Evolutionary conservation across 2,797 vertebrate species (phyloP).

Genomic region (Manis pentadactyla): DNA sequence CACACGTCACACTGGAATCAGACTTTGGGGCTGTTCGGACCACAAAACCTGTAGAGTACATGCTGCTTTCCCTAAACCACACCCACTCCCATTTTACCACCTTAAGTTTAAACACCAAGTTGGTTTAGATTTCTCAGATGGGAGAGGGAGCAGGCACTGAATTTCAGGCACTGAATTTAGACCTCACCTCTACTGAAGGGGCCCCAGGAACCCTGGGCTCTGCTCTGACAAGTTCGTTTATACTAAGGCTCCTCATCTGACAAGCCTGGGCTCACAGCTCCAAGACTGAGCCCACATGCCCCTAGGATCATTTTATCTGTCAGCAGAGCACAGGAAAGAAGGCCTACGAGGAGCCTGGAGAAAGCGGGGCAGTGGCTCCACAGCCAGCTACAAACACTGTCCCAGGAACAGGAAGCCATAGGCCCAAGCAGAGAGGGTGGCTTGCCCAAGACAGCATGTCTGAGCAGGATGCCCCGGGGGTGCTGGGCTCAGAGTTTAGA

Average conservation of each 20-base stretch:
- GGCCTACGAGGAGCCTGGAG: background rate
- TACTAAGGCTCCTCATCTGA: background rate
- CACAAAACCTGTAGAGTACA: background rate
- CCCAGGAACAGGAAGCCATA: background rate
- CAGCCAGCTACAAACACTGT: background rate
- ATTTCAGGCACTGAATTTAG: too few species aligned
- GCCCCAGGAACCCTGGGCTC: background rate
- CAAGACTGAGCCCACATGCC: background rate
- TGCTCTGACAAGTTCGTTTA: background rate
- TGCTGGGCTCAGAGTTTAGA: background rate
- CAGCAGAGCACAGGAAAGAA: background rate
- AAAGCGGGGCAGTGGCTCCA: background rate
- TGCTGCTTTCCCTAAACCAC: background rate
- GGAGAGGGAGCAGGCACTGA: background rate
- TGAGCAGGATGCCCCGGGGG: background rate
- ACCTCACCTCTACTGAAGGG: background rate
- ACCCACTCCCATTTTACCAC: background rate
- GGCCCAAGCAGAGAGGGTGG: background rate
- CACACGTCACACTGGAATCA: background rate
- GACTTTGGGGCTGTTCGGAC: background rate
- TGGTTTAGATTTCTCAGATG: background rate
- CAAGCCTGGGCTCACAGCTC: background rate
- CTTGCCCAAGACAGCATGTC: background rate
- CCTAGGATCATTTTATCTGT: background rate
- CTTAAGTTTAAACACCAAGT: background rate